These are phyloP conservation scores for Tenthredo scrophulariae DNA, from an alignment of 2,888 invertebrate genomes.

Conservation along the genomic window DNA sequence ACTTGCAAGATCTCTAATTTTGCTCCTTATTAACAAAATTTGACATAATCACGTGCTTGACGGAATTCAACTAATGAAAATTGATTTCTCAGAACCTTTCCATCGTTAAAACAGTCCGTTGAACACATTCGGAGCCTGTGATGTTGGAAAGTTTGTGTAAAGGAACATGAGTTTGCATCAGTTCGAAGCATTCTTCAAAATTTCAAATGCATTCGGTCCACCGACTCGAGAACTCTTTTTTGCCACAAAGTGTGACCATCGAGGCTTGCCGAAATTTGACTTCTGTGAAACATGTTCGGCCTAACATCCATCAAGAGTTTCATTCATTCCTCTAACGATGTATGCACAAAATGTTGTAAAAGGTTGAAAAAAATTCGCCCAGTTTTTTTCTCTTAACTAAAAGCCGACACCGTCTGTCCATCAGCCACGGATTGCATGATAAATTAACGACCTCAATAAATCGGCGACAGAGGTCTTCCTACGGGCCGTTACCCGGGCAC, in stretches of 20 bases:
- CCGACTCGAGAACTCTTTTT: background rate
- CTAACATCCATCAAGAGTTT: background rate
- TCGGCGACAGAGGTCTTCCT: background rate
- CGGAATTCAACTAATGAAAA: background rate
- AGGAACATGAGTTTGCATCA: background rate
- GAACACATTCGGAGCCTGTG: background rate
- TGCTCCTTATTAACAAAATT: background rate
- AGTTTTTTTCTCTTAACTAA: background rate
- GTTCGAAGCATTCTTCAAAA: background rate
- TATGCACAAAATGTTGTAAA: background rate
- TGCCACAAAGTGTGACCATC: background rate
- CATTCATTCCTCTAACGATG: background rate
- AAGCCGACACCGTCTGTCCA: background rate
- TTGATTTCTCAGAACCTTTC: background rate
- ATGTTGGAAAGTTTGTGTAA: background rate
- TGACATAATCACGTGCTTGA: background rate
- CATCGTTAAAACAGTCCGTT: background rate
- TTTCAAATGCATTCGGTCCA: background rate
- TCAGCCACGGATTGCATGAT: background rate
- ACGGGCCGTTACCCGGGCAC: background rate
- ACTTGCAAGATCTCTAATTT: background rate
- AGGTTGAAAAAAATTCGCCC: background rate
- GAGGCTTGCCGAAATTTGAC: background rate
- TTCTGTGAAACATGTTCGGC: background rate
- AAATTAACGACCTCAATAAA: slow-evolving; percentile 8